These are phyloP conservation scores for Drosophila koepferae DNA, from an alignment of 2,888 invertebrate species.

Conservation along the genomic window DNA sequence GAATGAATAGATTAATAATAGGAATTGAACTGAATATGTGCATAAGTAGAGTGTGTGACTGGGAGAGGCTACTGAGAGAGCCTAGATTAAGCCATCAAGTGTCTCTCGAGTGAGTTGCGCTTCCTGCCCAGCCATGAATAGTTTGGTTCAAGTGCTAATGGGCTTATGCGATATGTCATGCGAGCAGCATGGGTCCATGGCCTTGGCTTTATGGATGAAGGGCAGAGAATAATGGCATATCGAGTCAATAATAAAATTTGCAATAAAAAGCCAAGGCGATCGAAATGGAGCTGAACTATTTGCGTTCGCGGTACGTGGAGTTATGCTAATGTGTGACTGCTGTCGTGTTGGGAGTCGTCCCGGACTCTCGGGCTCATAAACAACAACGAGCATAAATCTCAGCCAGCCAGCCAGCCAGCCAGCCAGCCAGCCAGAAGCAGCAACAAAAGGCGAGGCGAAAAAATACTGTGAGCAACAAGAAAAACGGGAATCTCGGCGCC, in stretches of 20 bases:
- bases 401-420: conserved; percentile 21
- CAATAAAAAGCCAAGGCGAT: conserved; percentile 27
- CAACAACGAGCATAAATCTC: conserved; percentile 70
- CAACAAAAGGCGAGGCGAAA: neutral
- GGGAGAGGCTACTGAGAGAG: too few relatives aligned
- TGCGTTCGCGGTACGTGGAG: conserved; percentile 28
- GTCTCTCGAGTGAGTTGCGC: neutral
- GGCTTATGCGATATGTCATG: neutral
- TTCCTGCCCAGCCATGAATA: neutral
- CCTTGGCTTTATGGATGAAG: neutral
- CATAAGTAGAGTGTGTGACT: too few relatives aligned
- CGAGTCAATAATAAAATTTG: conserved; percentile 21
- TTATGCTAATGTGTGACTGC: conserved; percentile 55
- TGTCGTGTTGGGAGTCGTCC: neutral
- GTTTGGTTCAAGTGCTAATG: neutral
- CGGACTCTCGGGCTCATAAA: conserved; percentile 37
- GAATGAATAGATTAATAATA: neutral
- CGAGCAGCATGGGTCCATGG: neutral
- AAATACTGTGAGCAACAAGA: conserved; percentile 12
- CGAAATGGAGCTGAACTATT: conserved; percentile 31
- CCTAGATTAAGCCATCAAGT: neutral
- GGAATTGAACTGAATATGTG: too few relatives aligned
- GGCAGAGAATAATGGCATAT: conserved; percentile 15
- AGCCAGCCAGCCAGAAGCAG: neutral
- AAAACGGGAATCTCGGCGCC: conserved; percentile 48